Evolutionary conservation across 2,888 invertebrate species (phyloP).

Genomic region (Parnassius smintheus): DNA sequence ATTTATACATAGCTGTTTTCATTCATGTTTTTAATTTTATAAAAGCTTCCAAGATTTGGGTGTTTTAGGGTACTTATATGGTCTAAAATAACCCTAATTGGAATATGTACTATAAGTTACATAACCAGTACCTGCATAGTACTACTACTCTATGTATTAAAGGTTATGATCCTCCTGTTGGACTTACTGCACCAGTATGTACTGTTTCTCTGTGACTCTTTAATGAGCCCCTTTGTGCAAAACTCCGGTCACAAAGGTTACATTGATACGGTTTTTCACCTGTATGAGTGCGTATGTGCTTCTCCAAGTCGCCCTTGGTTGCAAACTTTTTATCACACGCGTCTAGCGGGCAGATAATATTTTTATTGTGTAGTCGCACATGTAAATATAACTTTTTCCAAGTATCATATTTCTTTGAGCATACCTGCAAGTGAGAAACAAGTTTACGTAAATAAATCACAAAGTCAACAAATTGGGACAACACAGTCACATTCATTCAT

Average conservation of each 20-base stretch:
- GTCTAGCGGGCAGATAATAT: slow-evolving; percentile 46
- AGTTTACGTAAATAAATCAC: too few species aligned
- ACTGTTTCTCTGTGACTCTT: slow-evolving; percentile 48
- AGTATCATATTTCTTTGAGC: slow-evolving; percentile 50
- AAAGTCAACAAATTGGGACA: too few species aligned
- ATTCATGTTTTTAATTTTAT: too few species aligned
- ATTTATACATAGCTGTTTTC: too few species aligned
- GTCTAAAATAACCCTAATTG: too few species aligned
- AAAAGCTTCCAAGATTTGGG: too few species aligned
- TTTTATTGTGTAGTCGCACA: slow-evolving; percentile 55
- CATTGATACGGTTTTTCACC: slow-evolving; percentile 66
- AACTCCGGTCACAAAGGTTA: slow-evolving; percentile 51
- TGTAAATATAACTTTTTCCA: slow-evolving; percentile 62
- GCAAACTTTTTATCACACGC: slow-evolving; percentile 61
- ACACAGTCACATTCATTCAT: too few species aligned
- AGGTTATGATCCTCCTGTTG: background rate
- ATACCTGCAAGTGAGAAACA: slow-evolving; percentile 49
- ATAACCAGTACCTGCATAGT: too few species aligned
- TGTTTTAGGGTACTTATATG: too few species aligned
- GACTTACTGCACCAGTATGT: slow-evolving; percentile 35
- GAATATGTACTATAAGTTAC: too few species aligned
- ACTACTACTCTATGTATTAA: too few species aligned
- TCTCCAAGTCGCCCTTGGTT: slow-evolving; percentile 60
- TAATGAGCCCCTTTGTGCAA: slow-evolving; percentile 56
- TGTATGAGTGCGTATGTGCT: slow-evolving; percentile 64